phyloP scores from a whole-genome alignment of 2,888 invertebrate genomes.

The Luffia ferchaultella region DNA sequence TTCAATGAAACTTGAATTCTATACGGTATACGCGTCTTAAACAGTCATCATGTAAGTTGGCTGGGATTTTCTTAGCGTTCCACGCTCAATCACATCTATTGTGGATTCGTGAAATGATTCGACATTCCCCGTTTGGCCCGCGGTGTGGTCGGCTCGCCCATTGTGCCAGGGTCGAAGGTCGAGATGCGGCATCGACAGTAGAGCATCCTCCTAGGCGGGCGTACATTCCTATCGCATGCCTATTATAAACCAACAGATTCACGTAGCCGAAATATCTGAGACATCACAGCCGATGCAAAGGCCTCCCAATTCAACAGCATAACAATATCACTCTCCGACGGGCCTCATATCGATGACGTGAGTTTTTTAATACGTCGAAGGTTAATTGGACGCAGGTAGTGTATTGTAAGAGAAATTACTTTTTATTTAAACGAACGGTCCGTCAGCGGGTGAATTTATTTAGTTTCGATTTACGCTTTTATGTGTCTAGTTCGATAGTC shows the following conservation, averaged over 20 bases:
- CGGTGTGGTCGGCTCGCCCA: not conserved
- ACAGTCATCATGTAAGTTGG: no score
- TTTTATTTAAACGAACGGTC: not conserved
- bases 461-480: constrained; percentile 3
- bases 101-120: not conserved
- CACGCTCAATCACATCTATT: no score
- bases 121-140: not conserved
- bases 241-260: not conserved
- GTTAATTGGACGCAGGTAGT: constrained; percentile 47
- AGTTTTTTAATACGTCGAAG: constrained; percentile 47
- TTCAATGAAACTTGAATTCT: no score
- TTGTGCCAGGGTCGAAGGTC: not conserved
- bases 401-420: not conserved
- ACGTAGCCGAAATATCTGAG: not conserved
- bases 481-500: no score
- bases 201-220: not conserved
- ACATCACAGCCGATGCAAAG: not conserved
- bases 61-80: no score
- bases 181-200: not conserved
- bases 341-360: not conserved
- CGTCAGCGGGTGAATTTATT: not conserved
- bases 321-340: not conserved
- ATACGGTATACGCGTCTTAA: no score
- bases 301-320: not conserved
- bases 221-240: not conserved